Base-by-base conservation (phyloP, 1,140 invertebrate species). In the Cyrtorhinus lividipennis region DNA sequence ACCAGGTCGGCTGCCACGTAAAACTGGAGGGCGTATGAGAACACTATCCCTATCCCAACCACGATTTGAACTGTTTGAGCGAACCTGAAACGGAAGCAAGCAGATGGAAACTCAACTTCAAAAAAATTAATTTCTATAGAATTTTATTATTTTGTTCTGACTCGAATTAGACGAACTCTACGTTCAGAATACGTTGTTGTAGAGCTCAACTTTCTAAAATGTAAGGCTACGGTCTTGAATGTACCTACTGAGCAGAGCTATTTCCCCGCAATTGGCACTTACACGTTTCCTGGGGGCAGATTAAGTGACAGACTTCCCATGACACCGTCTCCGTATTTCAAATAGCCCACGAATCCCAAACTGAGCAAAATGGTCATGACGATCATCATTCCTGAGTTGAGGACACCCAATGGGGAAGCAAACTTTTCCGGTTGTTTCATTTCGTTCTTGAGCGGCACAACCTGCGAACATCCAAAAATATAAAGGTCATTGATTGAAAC, bases 1-100 rank as follows among this genome's bases (percentile, higher is more conserved):
- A 95, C 86, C 60, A 98, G 93, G 68, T 89, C 86, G 75, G 95
- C 86, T 0, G 95, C 92, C 0, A 98, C 93, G 73, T 97, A 98
- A 72, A 97, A 91, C 73, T 98, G 95, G 12, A 99, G 78, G 45
- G 87, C 86, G 73, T 95, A 97, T 0, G 91, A 91, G 30, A 95
- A 81, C 76, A 95, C 92, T 30, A 97, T 92, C 2, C 91, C 88
- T 0, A 94, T 70, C 1, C 90, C 88, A 72, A 97, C 95, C 82
- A 93, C 88, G 0, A 95, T 59, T 70, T 92, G 89, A 0, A 95
- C 91, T 2, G 82, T 79, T 72, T 92, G 83, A 2, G 90, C 89
- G 57, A 93, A 77, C 65, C 69, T 71, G 59, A n/a, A 61, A 67
- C 57, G 65, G 2, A 38, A n/a, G n/a, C n/a, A n/a, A n/a, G n/a